Evolutionary conservation across 2,888 invertebrate genomes (phyloP).

Genomic region (Drosophila imparisetae): DNA sequence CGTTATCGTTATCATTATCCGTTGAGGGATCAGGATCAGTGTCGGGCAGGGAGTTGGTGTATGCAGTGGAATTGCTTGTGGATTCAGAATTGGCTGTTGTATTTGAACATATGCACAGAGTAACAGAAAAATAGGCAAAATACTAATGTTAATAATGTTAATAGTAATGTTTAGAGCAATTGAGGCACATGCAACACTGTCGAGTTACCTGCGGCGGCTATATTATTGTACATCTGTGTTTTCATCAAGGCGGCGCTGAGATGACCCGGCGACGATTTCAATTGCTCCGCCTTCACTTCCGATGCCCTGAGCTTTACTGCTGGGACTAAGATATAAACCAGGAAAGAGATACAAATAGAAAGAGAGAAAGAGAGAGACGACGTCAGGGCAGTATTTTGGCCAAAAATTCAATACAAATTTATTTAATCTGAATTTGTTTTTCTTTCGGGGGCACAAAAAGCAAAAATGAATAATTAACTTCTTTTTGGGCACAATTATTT

Average conservation of each 20-base stretch:
- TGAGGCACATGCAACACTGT: constrained; percentile 5
- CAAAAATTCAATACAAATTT: constrained; percentile 42
- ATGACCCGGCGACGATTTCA: constrained; percentile 62
- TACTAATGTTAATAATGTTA: constrained; percentile 73
- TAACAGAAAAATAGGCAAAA: constrained; percentile 81
- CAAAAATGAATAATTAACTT: constrained; percentile 23
- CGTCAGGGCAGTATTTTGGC: constrained; percentile 53
- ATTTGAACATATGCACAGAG: constrained; percentile 77
- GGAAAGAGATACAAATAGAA: constrained; percentile 42
- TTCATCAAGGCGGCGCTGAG: constrained; percentile 56
- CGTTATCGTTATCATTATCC: constrained; percentile 13
- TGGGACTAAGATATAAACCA: constrained; percentile 28
- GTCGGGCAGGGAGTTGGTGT: constrained; percentile 20
- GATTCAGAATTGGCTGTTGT: constrained; percentile 62
- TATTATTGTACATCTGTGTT: constrained; percentile 49
- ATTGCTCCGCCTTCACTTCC: constrained; percentile 35
- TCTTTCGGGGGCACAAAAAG: not conserved
- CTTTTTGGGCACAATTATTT: constrained; percentile 41
- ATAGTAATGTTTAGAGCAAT: constrained; percentile 24
- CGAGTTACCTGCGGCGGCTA: constrained; percentile 72
- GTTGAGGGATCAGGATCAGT: constrained; percentile 19
- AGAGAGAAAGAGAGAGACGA: constrained; percentile 43
- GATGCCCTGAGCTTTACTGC: not conserved
- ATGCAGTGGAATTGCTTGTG: constrained; percentile 11
- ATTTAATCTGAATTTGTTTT: constrained; percentile 15